phyloP scores from a whole-genome alignment of 2,113 vertebrate species.

The Thermophis baileyi region DNA sequence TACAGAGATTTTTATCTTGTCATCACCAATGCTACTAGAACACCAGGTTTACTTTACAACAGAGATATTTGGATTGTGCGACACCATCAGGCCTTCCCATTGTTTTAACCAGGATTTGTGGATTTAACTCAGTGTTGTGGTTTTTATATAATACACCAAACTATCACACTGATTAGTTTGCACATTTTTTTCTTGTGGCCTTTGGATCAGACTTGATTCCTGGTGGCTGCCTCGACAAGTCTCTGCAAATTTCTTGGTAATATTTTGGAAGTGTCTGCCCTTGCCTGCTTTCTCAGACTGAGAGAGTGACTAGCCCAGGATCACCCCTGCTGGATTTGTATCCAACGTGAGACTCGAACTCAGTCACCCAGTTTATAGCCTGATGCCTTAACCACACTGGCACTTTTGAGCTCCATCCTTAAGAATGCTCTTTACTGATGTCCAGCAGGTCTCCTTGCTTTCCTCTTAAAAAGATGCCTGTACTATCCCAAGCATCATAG shows the following conservation, averaged over 20 bases:
- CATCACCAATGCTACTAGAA: background rate
- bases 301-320: background rate
- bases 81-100: background rate
- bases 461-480: background rate
- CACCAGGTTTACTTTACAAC: background rate
- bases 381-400: background rate
- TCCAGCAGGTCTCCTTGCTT: background rate
- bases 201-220: background rate
- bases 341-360: background rate
- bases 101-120: background rate
- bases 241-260: background rate
- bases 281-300: background rate
- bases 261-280: background rate
- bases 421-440: background rate
- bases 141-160: background rate
- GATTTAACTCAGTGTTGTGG: background rate
- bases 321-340: background rate
- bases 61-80: background rate
- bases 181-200: background rate
- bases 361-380: background rate
- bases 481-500: background rate
- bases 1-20: background rate
- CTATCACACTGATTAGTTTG: background rate
- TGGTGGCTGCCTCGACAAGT: background rate
- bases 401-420: background rate